Percentiles rank a stretch among this genome's conserved stretches.
These are phyloP conservation scores for Pemphigus obesinymphae DNA, from an alignment of 1,140 invertebrate genomes.

Conservation along the genomic window DNA sequence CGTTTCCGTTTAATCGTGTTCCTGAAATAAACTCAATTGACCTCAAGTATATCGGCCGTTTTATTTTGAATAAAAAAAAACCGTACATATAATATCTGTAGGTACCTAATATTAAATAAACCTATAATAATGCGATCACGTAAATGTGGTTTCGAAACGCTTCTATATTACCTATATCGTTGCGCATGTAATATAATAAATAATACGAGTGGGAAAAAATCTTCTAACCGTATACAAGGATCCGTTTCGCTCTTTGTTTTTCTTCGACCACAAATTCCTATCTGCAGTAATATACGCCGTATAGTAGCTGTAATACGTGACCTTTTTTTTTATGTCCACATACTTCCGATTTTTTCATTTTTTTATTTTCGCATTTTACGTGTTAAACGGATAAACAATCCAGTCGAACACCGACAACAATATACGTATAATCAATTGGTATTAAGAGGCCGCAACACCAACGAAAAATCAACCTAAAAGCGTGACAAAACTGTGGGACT, in stretches of 20 bases:
- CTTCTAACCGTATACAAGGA: not conserved
- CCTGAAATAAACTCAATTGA: not conserved
- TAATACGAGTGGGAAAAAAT: not conserved
- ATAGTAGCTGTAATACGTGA: not conserved
- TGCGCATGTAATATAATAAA: not conserved
- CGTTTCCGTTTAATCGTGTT: not conserved
- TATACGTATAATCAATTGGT: too few relatives aligned
- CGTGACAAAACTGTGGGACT: too few relatives aligned
- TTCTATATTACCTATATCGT: too few relatives aligned
- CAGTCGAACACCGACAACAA: not conserved
- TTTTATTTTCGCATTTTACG: not conserved
- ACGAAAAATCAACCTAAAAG: too few relatives aligned
- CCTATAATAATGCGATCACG: not conserved
- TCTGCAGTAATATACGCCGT: not conserved
- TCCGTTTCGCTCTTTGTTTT: slow-evolving; percentile 1
- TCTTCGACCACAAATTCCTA: not conserved
- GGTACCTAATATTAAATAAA: not conserved
- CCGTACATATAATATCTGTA: too few relatives aligned
- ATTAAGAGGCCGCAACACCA: too few relatives aligned
- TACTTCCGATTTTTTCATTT: not conserved
- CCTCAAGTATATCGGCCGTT: not conserved
- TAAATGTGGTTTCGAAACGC: not conserved
- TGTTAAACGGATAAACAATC: not conserved
- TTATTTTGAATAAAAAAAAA: not conserved
- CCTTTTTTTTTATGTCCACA: not conserved